Evolutionary conservation across 2,888 invertebrate species (phyloP).

Genomic region (Agelastica alni): DNA sequence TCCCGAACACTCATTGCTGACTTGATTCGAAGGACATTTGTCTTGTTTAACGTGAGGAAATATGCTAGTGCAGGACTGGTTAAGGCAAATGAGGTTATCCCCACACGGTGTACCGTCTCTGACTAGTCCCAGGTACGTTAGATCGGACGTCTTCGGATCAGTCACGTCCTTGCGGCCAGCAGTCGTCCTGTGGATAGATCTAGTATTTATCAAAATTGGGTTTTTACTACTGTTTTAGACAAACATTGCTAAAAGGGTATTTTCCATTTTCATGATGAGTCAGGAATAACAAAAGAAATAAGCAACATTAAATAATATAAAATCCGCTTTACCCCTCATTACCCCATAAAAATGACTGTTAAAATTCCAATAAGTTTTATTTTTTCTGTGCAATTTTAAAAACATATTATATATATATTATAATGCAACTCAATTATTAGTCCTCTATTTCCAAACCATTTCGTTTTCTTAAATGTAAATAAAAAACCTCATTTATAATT

Average conservation of each 20-base stretch:
- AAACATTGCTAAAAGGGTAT: not conserved
- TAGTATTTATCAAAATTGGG: constrained; percentile 36
- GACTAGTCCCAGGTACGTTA: constrained; percentile 84
- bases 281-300: no score
- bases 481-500: no score
- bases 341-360: no score
- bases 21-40: constrained; percentile 88
- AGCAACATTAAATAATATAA: no score
- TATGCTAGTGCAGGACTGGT: constrained; percentile 88
- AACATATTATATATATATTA: no score
- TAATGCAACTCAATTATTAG: no score
- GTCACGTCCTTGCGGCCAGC: constrained; percentile 68
- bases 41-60: constrained; percentile 83
- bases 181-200: constrained; percentile 66
- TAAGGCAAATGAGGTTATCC: constrained; percentile 89
- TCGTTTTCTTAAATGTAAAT: no score
- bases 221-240: constrained; percentile 12
- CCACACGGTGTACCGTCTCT: constrained; percentile 94
- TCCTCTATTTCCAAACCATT: no score
- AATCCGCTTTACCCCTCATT: no score
- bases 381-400: no score
- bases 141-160: constrained; percentile 48
- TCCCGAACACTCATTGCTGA: constrained; percentile 89
- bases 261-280: not conserved
- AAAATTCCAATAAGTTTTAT: no score